phyloP scores from a whole-genome alignment of 2,113 vertebrate species.

The Takifugu bimaculatus region DNA sequence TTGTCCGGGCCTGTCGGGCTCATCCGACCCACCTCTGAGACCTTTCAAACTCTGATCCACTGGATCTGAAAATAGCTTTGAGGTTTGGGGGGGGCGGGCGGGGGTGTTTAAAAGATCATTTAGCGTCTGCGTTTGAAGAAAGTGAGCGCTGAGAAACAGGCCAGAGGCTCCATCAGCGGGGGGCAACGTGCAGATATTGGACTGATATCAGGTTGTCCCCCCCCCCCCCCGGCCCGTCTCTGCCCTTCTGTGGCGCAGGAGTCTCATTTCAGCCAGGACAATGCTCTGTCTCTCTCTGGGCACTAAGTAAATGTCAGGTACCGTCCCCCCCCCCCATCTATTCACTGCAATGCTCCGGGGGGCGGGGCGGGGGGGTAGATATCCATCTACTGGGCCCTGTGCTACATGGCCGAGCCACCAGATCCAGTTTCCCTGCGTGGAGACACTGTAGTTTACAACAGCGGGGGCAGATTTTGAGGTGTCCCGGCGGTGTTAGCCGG shows the following conservation, averaged over 20 bases:
- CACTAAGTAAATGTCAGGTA: constrained; percentile 69
- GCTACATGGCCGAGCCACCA: constrained; percentile 32
- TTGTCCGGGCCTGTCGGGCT: not conserved
- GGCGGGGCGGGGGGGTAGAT: constrained; percentile 49
- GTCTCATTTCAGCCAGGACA: constrained; percentile 72
- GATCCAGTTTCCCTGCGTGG: constrained; percentile 41
- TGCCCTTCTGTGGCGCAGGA: constrained; percentile 53
- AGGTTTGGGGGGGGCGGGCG: too few species aligned
- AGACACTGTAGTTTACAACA: constrained; percentile 42
- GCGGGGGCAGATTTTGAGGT: constrained; percentile 12
- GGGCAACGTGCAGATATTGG: constrained; percentile 74
- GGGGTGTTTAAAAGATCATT: too few species aligned
- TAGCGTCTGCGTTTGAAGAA: too few species aligned
- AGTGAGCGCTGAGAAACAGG: constrained; percentile 59
- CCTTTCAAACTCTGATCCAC: too few species aligned
- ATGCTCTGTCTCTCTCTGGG: constrained; percentile 64
- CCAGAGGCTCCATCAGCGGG: constrained; percentile 67
- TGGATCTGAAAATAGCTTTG: too few species aligned
- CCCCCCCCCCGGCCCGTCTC: constrained; percentile 46
- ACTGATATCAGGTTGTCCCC: constrained; percentile 79
- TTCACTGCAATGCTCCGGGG: constrained; percentile 54
- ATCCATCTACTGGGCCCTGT: constrained; percentile 52
- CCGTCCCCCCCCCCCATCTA: constrained; percentile 58
- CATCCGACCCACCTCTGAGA: too few species aligned
- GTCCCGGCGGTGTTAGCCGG: constrained; percentile 9